These are phyloP conservation scores for Psammodynastes pulverulentus DNA, from an alignment of 2,113 vertebrate genomes.

Conservation along the genomic window DNA sequence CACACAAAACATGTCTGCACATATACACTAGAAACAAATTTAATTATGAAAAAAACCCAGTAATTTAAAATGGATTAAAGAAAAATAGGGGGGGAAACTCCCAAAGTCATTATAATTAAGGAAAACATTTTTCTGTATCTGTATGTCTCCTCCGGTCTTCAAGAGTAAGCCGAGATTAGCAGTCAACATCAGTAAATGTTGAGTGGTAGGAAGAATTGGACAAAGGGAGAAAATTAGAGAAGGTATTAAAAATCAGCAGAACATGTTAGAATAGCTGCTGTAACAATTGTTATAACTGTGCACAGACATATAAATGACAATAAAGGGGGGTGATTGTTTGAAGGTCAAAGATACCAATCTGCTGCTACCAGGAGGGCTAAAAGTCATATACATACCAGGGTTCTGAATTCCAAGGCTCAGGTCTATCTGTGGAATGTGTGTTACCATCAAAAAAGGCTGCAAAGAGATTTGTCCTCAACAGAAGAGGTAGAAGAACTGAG, in stretches of 20 bases:
- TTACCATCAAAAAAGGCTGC: neutral
- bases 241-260: accelerated
- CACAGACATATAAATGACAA: accelerated
- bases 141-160: neutral
- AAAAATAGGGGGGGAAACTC: neutral
- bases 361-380: neutral
- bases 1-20: neutral
- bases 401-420: neutral
- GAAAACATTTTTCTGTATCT: neutral
- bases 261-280: neutral
- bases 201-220: accelerated
- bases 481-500: constrained; percentile 7
- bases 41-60: neutral
- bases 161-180: neutral
- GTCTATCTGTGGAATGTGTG: neutral
- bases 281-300: neutral
- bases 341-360: neutral
- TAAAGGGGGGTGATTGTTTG: neutral
- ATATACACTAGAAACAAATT: constrained; percentile 31
- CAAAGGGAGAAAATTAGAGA: accelerated
- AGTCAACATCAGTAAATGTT: neutral
- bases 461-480: neutral
- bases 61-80: constrained; percentile 17
- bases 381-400: neutral
- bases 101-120: neutral